phyloP scores from a whole-genome alignment of 2,797 vertebrate species.

The Tokudaia muenninki region DNA sequence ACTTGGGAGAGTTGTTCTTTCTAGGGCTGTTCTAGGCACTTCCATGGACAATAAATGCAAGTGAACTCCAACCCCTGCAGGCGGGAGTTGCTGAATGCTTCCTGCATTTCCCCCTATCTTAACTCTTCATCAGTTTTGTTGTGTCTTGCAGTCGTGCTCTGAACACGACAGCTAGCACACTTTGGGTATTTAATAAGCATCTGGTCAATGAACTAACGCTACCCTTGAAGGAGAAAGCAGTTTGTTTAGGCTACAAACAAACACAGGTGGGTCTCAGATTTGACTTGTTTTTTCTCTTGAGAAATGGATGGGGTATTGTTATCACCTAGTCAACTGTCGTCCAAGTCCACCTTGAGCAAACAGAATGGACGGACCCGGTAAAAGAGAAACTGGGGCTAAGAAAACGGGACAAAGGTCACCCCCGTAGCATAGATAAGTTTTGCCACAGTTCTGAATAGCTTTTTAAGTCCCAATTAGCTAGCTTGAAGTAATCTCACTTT shows the following conservation, averaged over 20 bases:
- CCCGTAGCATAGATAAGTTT: background rate
- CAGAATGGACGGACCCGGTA: background rate
- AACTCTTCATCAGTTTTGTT: background rate
- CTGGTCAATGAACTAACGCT: background rate
- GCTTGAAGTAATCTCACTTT: background rate
- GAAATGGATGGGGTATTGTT: conserved; percentile 40
- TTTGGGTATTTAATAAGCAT: background rate
- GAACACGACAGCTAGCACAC: background rate
- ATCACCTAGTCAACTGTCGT: background rate
- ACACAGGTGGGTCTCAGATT: background rate
- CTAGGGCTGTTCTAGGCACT: background rate
- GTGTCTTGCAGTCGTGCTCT: background rate
- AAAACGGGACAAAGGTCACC: background rate
- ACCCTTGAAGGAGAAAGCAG: background rate
- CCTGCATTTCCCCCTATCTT: background rate
- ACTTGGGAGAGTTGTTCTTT: background rate
- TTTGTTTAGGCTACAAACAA: background rate
- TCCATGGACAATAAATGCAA: background rate
- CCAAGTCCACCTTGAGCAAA: conserved; percentile 49
- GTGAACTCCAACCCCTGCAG: background rate
- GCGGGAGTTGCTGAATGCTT: background rate
- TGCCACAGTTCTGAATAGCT: background rate
- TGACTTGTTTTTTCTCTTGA: conserved; percentile 9
- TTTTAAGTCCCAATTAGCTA: background rate
- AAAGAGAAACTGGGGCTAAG: conserved; percentile 26